Conservation (phyloP, 2,888 invertebrate genomes). For the Andrena hattorfiana region DNA sequence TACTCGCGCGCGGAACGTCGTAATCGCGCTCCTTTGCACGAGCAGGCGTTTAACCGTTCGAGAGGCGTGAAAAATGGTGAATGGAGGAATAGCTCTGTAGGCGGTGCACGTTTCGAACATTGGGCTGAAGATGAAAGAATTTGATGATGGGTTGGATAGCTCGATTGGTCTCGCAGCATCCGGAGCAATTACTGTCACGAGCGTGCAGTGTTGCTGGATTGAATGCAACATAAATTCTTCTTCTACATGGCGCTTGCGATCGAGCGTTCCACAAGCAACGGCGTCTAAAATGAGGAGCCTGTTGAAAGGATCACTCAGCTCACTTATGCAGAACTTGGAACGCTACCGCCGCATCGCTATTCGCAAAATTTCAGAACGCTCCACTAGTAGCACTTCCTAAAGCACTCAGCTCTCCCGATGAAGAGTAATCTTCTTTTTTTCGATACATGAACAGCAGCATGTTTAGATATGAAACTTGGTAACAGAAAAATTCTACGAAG, state of each 20-base stretch:
- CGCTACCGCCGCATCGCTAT: too few species aligned
- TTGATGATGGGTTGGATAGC: background rate
- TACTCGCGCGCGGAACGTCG: slow-evolving; percentile 2
- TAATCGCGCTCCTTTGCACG: slow-evolving; percentile 10
- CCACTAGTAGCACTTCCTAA: too few species aligned
- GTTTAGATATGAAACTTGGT: too few species aligned
- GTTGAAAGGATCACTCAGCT: background rate
- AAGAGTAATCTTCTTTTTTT: too few species aligned
- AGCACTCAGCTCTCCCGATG: too few species aligned
- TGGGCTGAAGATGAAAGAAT: background rate
- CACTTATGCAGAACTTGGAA: background rate
- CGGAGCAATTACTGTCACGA: slow-evolving; percentile 9
- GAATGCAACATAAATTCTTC: background rate
- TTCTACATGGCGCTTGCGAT: background rate
- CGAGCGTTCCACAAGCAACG: background rate
- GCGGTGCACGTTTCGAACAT: background rate
- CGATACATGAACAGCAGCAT: too few species aligned
- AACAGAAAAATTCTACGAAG: too few species aligned
- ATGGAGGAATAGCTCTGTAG: background rate
- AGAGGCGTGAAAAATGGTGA: slow-evolving; percentile 12
- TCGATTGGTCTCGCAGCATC: background rate
- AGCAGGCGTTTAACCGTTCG: slow-evolving; percentile 15
- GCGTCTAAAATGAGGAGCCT: background rate
- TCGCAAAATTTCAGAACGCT: too few species aligned
- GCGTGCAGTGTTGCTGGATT: too few species aligned